Conservation (phyloP, 1,140 invertebrate genomes). For the Aphidius ervi region DNA sequence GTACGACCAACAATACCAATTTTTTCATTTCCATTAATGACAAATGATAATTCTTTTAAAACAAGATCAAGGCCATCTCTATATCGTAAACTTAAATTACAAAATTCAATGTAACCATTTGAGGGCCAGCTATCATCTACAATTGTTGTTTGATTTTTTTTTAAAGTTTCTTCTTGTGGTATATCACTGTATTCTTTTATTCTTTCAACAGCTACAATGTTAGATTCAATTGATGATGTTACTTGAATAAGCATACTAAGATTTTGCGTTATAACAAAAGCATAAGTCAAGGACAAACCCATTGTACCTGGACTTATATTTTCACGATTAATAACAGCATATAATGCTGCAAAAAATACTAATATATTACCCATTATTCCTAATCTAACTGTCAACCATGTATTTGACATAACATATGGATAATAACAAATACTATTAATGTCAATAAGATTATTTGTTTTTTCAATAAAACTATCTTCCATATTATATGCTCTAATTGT, state of each 20-base stretch:
- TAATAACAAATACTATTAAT: slow-evolving; percentile 85
- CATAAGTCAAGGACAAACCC: slow-evolving; percentile 86
- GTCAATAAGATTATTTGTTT: slow-evolving; percentile 81
- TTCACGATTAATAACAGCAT: slow-evolving; percentile 75
- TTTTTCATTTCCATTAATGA: slow-evolving; percentile 71
- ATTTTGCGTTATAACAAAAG: slow-evolving; percentile 88
- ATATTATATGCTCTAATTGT: slow-evolving; percentile 77
- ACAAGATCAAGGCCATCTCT: slow-evolving; percentile 79
- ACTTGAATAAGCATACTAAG: slow-evolving; percentile 95
- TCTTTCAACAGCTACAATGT: slow-evolving; percentile 95
- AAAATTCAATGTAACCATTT: slow-evolving; percentile 69
- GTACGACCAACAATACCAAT: slow-evolving; percentile 80
- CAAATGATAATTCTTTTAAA: slow-evolving; percentile 66
- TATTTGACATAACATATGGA: slow-evolving; percentile 80
- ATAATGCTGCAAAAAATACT: slow-evolving; percentile 83
- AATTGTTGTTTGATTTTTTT: slow-evolving; percentile 56
- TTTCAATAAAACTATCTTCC: slow-evolving; percentile 73
- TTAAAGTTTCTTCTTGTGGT: slow-evolving; percentile 69
- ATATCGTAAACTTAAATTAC: slow-evolving; percentile 74
- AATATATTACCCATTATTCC: slow-evolving; percentile 91
- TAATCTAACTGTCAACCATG: slow-evolving; percentile 86
- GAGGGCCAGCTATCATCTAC: slow-evolving; percentile 63
- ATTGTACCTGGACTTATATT: slow-evolving; percentile 72
- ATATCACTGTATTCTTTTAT: slow-evolving; percentile 95
- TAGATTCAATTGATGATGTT: slow-evolving; percentile 95